Conservation (phyloP, 30 jellyfish, hydroid and myxozoan species). For the Aurelia sp. region DNA sequence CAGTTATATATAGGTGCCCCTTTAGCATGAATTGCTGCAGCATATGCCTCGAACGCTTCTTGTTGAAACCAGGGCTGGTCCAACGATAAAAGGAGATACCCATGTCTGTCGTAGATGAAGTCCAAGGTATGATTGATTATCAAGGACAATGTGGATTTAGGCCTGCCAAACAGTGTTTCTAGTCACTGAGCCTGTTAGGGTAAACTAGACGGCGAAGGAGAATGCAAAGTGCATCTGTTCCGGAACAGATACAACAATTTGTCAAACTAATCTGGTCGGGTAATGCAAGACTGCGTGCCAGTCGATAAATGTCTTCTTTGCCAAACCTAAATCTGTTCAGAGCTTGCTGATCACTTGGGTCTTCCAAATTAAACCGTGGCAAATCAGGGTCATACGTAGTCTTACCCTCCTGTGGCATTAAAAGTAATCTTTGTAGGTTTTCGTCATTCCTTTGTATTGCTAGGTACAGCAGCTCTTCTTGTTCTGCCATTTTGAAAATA, state of each 20-base stretch:
- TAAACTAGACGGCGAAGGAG: slow-evolving; percentile 6
- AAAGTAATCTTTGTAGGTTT: background rate
- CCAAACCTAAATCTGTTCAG: background rate
- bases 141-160: slow-evolving; percentile 20
- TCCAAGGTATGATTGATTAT: background rate
- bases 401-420: slow-evolving; percentile 5
- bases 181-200: background rate
- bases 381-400: background rate
- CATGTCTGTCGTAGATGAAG: slow-evolving; percentile 22
- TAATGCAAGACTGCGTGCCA: slow-evolving; percentile 1
- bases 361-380: background rate
- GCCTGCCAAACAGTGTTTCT: slow-evolving; percentile 19
- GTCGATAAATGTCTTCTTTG: no score
- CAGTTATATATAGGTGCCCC: no score
- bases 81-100: slow-evolving; percentile 12
- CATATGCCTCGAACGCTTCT: slow-evolving; percentile 19
- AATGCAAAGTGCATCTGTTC: slow-evolving; percentile 21
- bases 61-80: slow-evolving; percentile 32
- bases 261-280: background rate
- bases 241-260: slow-evolving; percentile 12
- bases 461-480: no score
- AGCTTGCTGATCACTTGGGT: slow-evolving; percentile 13
- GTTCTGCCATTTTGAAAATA: no score
- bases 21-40: slow-evolving; percentile 14
- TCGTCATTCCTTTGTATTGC: background rate